A percentile compares a stretch with the other conserved stretches of the same genome.
These are phyloP conservation scores for Sebastes nivosus DNA, from an alignment of 2,797 vertebrate genomes.

Conservation along the genomic window DNA sequence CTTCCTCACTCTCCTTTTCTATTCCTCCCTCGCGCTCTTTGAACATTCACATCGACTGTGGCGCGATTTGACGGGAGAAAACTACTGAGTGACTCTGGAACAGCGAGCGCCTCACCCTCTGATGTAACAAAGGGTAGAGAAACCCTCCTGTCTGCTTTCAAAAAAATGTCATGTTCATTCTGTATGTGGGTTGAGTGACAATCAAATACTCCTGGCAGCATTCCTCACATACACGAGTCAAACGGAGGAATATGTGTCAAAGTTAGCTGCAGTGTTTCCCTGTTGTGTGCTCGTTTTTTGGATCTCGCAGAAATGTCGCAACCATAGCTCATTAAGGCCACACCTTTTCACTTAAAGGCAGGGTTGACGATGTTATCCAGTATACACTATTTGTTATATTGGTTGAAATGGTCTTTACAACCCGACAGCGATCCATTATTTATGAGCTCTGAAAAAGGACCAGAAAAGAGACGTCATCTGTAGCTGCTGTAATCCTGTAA, in stretches of 20 bases:
- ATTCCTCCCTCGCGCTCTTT: conserved; percentile 29
- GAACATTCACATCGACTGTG: conserved; percentile 19
- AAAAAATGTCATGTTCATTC: conserved; percentile 16
- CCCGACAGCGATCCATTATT: too few relatives aligned
- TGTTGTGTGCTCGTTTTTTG: background rate
- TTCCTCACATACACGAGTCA: background rate
- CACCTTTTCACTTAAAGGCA: background rate
- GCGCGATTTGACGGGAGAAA: background rate
- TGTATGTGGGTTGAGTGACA: background rate
- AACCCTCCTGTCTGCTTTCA: conserved; percentile 14
- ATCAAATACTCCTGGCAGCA: background rate
- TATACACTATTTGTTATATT: too few relatives aligned
- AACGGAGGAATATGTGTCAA: background rate
- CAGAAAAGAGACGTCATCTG: too few relatives aligned
- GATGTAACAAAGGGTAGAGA: conserved; percentile 29
- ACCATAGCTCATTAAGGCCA: background rate
- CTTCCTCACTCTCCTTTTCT: conserved; percentile 25
- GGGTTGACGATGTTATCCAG: too few relatives aligned
- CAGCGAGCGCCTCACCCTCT: conserved; percentile 3
- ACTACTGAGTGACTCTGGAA: conserved; percentile 1
- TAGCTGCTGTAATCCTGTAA: too few relatives aligned
- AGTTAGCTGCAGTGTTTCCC: background rate
- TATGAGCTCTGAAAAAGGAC: too few relatives aligned
- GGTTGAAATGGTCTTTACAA: too few relatives aligned
- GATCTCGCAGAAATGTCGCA: background rate